phyloP scores from a whole-genome alignment of 2,888 invertebrate genomes.

The Apamea crenata region DNA sequence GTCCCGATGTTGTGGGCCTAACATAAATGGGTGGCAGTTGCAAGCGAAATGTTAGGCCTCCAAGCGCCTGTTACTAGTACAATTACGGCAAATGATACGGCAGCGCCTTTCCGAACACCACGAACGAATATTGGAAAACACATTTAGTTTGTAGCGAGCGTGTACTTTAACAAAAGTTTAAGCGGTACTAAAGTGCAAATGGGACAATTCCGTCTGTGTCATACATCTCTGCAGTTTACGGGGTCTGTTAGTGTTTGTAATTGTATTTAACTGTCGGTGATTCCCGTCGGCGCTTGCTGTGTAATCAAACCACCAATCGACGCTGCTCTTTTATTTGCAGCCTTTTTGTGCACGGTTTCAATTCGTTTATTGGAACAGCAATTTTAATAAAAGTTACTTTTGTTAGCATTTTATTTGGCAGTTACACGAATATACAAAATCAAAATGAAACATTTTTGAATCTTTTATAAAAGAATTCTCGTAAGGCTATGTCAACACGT shows the following conservation, averaged over 20 bases:
- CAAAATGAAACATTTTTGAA: not conserved
- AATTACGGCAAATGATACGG: constrained; percentile 79
- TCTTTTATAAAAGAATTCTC: not conserved
- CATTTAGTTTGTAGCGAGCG: constrained; percentile 65
- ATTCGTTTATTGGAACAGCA: constrained; percentile 44
- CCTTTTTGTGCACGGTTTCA: constrained; percentile 34
- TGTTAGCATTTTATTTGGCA: constrained; percentile 14
- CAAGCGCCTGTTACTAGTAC: constrained; percentile 78
- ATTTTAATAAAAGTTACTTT: constrained; percentile 52
- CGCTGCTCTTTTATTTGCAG: constrained; percentile 56
- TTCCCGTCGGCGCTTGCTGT: constrained; percentile 52
- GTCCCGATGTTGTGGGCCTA: constrained; percentile 69
- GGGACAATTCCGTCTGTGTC: constrained; percentile 68
- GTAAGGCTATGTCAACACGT: constrained; percentile 33
- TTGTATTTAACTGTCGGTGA: constrained; percentile 65
- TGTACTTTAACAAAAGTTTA: constrained; percentile 68
- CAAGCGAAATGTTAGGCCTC: constrained; percentile 75
- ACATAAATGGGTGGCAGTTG: constrained; percentile 72
- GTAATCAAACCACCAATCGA: constrained; percentile 65
- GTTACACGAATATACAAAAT: not conserved
- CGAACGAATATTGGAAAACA: constrained; percentile 69
- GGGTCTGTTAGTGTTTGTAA: constrained; percentile 62
- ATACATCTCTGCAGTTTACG: constrained; percentile 68
- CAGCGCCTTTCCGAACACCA: constrained; percentile 72
- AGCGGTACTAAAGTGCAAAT: constrained; percentile 69